Evolutionary conservation across 2,888 invertebrate genomes (phyloP), one percentile per base, ranked within the genome.

Genomic region (Eilema depressum): DNA sequence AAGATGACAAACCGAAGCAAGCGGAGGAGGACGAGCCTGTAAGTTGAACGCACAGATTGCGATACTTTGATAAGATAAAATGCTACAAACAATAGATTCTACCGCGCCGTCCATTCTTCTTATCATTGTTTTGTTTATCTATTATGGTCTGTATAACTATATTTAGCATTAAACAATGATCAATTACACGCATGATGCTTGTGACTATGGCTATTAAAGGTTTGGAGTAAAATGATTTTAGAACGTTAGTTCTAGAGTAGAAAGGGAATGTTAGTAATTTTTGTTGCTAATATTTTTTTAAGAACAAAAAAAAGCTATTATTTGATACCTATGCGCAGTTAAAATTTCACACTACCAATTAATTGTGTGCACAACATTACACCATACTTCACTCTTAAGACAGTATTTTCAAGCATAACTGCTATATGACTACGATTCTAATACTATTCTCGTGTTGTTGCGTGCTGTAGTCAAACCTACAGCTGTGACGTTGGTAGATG

Each of bases 1-100:
- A 93, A 83, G 95, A 95, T 76, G 96, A 96, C 75, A 96, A 96
- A 83, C 93, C 96, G 37, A 95, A 94, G 80, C 96, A 96, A 76
- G 91, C 91, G 37, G 95, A 95, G 66, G 96, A 96, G 71, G 96
- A 96, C 66, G 96, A 96, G 79, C 94, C 96, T 66, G 95, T 95
- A 83, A 96, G 95, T 91, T 69, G 28, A 73, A 62, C 68, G 66
- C 64, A 64, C 74, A 82, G 82, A 82, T 84, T 78, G 68, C 56
- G 71, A 76, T 81, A 77, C 33, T 14, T 66, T 71, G 86, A 86
- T 86, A 86, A 86, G 87, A 86, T 86, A 86, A 81, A 74, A 63
- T 74, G 74, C 75, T 71, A 79, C 78, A 85, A 73, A 85, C 82
- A 83, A 80, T 80, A 73, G 79, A 71, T 78, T 81, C 73, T 71